phyloP scores from a whole-genome alignment of 1,140 invertebrate genomes.

The Tachypleus tridentatus region DNA sequence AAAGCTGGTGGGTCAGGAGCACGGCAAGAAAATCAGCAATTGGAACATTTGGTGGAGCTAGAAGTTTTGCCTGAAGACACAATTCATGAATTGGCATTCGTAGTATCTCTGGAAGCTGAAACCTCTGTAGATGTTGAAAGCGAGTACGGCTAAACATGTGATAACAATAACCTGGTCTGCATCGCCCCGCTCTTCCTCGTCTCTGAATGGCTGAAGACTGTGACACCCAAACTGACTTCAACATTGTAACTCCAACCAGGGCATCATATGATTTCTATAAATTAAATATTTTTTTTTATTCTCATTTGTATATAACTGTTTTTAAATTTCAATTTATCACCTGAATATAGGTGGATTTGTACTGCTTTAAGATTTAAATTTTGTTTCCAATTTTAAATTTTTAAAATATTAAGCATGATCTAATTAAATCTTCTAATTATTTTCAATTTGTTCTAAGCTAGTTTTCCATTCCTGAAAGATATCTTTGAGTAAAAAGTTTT shows the following conservation, averaged over 20 bases:
- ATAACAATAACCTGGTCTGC: slow-evolving; percentile 61
- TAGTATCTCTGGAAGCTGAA: slow-evolving; percentile 59
- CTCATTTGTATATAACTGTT: neutral
- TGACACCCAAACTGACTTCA: slow-evolving; percentile 47
- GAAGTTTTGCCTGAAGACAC: slow-evolving; percentile 78
- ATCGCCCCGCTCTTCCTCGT: slow-evolving; percentile 69
- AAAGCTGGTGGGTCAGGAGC: slow-evolving; percentile 74
- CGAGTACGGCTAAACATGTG: slow-evolving; percentile 58
- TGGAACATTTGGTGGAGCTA: slow-evolving; percentile 58
- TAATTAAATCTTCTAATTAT: no score
- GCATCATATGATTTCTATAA: slow-evolving; percentile 19
- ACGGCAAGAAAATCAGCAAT: slow-evolving; percentile 69
- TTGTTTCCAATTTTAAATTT: no score
- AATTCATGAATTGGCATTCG: slow-evolving; percentile 75
- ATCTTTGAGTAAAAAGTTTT: no score
- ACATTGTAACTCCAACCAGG: slow-evolving; percentile 15
- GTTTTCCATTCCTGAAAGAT: no score
- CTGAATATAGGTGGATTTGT: no score
- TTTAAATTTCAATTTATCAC: no score
- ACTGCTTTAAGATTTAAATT: no score
- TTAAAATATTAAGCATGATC: no score
- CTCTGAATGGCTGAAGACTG: slow-evolving; percentile 58
- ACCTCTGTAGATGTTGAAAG: slow-evolving; percentile 51
- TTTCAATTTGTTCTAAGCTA: no score
- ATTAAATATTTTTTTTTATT: neutral